Conservation (phyloP, 2,113 vertebrate species). For the Ctenodactylus gundi region DNA sequence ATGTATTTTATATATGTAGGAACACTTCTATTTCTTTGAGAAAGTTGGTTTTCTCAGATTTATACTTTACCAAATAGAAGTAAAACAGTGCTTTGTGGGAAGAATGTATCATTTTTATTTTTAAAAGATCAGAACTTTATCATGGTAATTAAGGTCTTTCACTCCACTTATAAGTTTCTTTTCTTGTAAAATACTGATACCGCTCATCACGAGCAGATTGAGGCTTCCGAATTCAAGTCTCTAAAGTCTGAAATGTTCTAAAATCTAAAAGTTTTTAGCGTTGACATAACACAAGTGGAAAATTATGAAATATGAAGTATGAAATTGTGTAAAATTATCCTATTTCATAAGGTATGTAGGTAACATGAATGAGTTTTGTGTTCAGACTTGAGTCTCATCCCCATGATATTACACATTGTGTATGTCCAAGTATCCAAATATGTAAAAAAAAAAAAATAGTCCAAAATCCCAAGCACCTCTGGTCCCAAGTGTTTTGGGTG, state of each 20-base stretch:
- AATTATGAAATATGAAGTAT: neutral
- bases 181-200: neutral
- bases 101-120: neutral
- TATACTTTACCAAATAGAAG: conserved; percentile 9
- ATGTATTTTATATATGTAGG: neutral
- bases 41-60: conserved; percentile 26
- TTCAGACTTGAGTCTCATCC: neutral
- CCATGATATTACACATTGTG: neutral
- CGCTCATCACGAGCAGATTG: neutral
- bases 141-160: neutral
- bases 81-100: neutral
- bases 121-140: neutral
- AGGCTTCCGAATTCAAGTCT: neutral
- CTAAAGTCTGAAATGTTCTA: neutral
- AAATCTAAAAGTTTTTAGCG: neutral
- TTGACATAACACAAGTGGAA: neutral
- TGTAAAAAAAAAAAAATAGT: neutral
- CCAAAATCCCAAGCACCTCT: neutral
- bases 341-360: neutral
- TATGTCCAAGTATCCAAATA: neutral
- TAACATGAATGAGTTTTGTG: neutral
- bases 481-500: neutral
- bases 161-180: neutral
- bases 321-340: neutral
- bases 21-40: neutral